Conservation (phyloP, 2,888 invertebrate species). For the Pandemis cinnamomeana region DNA sequence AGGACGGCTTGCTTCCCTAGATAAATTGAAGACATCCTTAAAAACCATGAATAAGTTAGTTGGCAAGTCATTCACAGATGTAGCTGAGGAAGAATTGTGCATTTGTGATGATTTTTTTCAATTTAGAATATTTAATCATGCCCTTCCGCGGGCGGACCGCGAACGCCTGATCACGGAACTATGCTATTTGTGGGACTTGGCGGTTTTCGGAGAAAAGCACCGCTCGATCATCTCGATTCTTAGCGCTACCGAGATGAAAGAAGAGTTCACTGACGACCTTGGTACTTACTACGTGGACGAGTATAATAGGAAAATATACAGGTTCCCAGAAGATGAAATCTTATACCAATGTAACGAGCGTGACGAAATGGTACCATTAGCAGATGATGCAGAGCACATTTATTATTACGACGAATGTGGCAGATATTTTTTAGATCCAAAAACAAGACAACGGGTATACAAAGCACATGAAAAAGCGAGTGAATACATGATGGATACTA, state of each 20-base stretch:
- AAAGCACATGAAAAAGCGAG: slow-evolving; percentile 72
- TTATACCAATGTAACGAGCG: slow-evolving; percentile 72
- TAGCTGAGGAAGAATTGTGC: slow-evolving; percentile 60
- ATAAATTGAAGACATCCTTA: slow-evolving; percentile 66
- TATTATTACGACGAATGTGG: slow-evolving; percentile 79
- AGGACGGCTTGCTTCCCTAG: slow-evolving; percentile 61
- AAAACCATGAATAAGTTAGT: slow-evolving; percentile 54
- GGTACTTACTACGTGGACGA: slow-evolving; percentile 73
- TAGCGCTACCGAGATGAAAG: slow-evolving; percentile 68
- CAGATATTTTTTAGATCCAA: slow-evolving; percentile 68
- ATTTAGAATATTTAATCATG: slow-evolving; percentile 74
- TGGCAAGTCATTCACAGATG: slow-evolving; percentile 36
- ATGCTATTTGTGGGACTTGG: slow-evolving; percentile 72
- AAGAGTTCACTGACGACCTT: slow-evolving; percentile 72
- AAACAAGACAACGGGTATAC: slow-evolving; percentile 69
- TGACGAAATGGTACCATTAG: slow-evolving; percentile 67
- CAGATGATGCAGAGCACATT: slow-evolving; percentile 67
- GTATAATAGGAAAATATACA: slow-evolving; percentile 75
- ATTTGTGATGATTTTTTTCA: slow-evolving; percentile 71
- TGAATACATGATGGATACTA: slow-evolving; percentile 76
- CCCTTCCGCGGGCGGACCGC: slow-evolving; percentile 64
- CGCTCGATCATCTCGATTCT: slow-evolving; percentile 77
- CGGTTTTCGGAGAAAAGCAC: slow-evolving; percentile 66
- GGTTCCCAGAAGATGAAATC: slow-evolving; percentile 59
- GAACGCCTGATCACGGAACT: slow-evolving; percentile 73